Conservation (phyloP, 1,140 invertebrate species). For the Laupala kohalensis region DNA sequence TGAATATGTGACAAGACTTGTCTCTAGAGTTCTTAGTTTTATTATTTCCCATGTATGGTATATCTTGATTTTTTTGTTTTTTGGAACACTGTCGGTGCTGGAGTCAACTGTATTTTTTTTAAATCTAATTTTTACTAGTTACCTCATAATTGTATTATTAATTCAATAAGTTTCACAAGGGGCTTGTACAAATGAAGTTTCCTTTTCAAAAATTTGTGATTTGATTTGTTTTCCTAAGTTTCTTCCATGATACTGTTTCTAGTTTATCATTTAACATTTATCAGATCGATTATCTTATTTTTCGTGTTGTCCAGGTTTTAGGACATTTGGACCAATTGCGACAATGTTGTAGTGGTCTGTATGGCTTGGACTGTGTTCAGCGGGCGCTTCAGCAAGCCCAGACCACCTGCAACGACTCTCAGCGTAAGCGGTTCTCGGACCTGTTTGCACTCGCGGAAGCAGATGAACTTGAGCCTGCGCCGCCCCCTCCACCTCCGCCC, state of each 20-base stretch:
- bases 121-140: too few species aligned
- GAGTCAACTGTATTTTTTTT: too few species aligned
- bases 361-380: constrained; percentile 74
- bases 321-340: constrained; percentile 80
- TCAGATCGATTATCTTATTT: background rate
- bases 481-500: constrained; percentile 26
- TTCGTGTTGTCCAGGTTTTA: constrained; percentile 59
- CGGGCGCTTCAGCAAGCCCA: constrained; percentile 70
- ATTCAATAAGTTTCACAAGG: too few species aligned
- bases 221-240: background rate
- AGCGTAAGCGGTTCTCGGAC: constrained; percentile 81
- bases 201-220: background rate
- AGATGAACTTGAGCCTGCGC: constrained; percentile 50
- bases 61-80: too few species aligned
- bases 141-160: too few species aligned
- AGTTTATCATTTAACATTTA: background rate
- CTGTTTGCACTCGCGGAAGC: constrained; percentile 82
- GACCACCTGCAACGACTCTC: constrained; percentile 63
- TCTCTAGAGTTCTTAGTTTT: too few species aligned
- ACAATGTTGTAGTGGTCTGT: constrained; percentile 44
- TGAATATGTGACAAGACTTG: too few species aligned
- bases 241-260: background rate
- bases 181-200: too few species aligned
- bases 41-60: too few species aligned
- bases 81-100: too few species aligned